Evolutionary conservation across 1,140 invertebrate species (phyloP).

Genomic region (Papilio polyxenes): DNA sequence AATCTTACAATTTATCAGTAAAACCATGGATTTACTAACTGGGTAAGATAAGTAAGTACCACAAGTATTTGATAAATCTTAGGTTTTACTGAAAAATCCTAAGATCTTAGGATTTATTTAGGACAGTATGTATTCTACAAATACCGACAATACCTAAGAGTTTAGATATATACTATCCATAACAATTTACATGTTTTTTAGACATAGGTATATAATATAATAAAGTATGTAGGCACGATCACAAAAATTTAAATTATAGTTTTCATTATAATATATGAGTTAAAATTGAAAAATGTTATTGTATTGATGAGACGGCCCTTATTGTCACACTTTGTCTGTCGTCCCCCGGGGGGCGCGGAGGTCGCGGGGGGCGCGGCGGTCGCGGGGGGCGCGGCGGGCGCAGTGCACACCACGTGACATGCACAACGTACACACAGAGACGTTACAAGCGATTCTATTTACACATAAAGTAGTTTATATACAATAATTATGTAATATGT

Average conservation of each 20-base stretch:
- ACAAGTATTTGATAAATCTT: no score
- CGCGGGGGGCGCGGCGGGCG: neutral
- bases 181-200: conserved; percentile 10
- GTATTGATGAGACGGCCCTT: conserved; percentile 63
- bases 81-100: no score
- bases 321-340: conserved; percentile 71
- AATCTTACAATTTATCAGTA: no score
- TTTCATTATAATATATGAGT: conserved; percentile 33
- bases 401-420: neutral
- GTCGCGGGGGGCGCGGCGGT: neutral
- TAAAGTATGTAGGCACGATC: conserved; percentile 30
- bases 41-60: no score
- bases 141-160: no score
- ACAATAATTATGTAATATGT: conserved; percentile 49
- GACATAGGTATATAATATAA: neutral
- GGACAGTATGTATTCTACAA: no score
- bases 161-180: neutral
- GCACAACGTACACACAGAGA: conserved; percentile 38
- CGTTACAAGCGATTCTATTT: conserved; percentile 65
- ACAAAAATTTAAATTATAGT: conserved; percentile 14
- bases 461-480: conserved; percentile 68
- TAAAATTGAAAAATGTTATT: conserved; percentile 43
- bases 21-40: no score
- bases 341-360: conserved; percentile 44
- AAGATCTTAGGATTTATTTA: no score